Conservation (phyloP, 2,113 vertebrate species). For the Ammospiza caudacuta region DNA sequence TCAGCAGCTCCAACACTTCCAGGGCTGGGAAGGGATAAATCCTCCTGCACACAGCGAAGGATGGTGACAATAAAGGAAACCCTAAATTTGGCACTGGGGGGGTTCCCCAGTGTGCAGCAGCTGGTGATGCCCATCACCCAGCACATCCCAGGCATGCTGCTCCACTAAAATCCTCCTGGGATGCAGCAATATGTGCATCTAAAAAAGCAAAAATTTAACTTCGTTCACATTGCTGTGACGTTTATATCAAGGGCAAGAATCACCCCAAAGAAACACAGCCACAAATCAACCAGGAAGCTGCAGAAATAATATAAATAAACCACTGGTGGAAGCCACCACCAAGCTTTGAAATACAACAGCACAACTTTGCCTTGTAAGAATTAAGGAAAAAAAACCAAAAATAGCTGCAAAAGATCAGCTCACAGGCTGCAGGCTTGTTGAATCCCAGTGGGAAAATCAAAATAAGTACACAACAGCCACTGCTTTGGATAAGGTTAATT, state of each 20-base stretch:
- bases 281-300: neutral
- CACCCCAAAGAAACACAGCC: neutral
- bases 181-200: neutral
- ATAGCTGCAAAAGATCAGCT: neutral
- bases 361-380: neutral
- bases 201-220: neutral
- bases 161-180: neutral
- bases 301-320: neutral
- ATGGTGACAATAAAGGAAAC: neutral
- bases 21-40: neutral
- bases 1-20: neutral
- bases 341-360: neutral
- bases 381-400: neutral
- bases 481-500: neutral
- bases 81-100: neutral
- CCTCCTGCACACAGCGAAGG: neutral
- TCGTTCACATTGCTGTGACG: neutral
- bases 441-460: neutral
- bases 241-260: neutral
- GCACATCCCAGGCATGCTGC: neutral
- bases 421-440: neutral
- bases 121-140: neutral
- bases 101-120: neutral
- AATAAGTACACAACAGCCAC: rapidly evolving
- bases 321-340: neutral